Evolutionary conservation across 2,888 invertebrate species (phyloP), one percentile per base, ranked within the genome.

Genomic region (Marronus borbonicus): DNA sequence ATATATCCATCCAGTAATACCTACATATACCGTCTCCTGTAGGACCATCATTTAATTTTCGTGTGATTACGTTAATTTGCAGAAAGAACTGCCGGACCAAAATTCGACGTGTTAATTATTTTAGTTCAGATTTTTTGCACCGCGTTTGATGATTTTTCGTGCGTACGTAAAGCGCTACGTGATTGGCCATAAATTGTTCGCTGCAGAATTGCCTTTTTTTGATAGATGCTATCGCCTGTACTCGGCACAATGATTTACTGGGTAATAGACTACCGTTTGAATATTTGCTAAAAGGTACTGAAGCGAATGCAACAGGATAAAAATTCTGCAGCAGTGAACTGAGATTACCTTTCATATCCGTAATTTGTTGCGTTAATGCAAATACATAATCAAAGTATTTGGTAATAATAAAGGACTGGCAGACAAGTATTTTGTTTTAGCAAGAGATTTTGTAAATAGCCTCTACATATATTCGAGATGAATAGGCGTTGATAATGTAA

Each of bases 31-130:
- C 17, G 8, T 20, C 44, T 62, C 20, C 44, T 62, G 49, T 14
- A 74, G 44, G 4, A 28, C 60, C 72, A 44, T 74, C 72, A 74
- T 74, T 74, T 74, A 60, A 74, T 74, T 74, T 74, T 74, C 72
- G 60, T 60, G 72, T 74, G 24, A 74, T 74, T 74, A 60, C 72
- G 49, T 74, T 74, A 74, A 74, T 74, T 74, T 60, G n/a, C 60
- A 36, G 60, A 28, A 60, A 60, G 14, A 74, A 74, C 12, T 28
- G 0, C n/a, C 28, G 2, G 17, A 50, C 24, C 28, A 74, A 74
- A 74, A 74, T 60, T 44, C 44, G 24, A 55, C 36, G 72, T 49
- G 72, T 74, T 74, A 58, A 74, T 74, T 60, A 74, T 74, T 74
- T 74, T 60, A 24, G 72, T 44, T 60, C 44, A 44, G 72, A 60